These are phyloP conservation scores for Micronycteris hirsuta DNA, from an alignment of 2,113 vertebrate species.

Conservation along the genomic window DNA sequence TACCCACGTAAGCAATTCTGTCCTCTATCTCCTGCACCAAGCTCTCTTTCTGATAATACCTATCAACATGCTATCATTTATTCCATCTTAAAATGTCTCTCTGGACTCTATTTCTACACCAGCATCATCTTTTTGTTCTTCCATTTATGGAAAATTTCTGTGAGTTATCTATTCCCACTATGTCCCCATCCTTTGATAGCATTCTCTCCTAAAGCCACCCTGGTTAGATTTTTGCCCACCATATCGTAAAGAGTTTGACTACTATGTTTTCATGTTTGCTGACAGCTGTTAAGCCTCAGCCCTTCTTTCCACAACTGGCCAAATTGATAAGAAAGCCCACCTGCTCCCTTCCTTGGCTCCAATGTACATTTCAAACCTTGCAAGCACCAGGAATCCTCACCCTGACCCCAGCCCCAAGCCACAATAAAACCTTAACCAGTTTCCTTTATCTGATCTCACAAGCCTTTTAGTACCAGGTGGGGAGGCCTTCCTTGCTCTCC, in stretches of 20 bases:
- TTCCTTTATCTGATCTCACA: not conserved
- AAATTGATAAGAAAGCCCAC: not conserved
- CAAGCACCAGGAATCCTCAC: fast-evolving
- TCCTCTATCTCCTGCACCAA: not conserved
- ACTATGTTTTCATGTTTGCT: not conserved
- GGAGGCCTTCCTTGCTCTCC: fast-evolving
- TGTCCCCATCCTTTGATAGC: not conserved
- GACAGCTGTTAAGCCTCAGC: not conserved
- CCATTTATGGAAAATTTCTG: not conserved
- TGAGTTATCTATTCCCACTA: not conserved
- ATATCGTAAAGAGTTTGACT: not conserved
- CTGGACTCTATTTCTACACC: not conserved
- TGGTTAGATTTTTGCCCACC: not conserved
- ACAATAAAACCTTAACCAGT: not conserved
- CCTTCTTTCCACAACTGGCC: not conserved
- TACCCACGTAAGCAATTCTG: not conserved
- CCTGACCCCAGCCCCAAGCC: fast-evolving
- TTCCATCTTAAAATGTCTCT: not conserved
- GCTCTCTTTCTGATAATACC: not conserved
- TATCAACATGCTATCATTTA: not conserved
- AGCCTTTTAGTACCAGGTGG: not conserved
- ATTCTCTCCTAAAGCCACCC: not conserved
- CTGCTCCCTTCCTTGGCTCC: no score
- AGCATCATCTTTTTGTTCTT: not conserved
- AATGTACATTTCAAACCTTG: not conserved